phyloP scores from a whole-genome alignment of 1,140 invertebrate genomes.

The Megalopta genalis region DNA sequence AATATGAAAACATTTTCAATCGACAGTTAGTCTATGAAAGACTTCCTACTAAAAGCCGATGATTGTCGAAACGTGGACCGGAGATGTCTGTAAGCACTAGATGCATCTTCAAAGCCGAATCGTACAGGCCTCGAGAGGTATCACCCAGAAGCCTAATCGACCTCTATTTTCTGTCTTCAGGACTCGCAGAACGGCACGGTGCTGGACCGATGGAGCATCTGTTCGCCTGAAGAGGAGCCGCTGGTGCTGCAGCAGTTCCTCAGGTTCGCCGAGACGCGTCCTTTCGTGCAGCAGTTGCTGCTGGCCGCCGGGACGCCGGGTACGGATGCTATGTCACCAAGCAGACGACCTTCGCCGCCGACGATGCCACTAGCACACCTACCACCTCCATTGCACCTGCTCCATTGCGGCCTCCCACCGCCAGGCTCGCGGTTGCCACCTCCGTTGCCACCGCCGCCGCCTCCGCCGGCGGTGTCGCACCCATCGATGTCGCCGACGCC shows the following conservation, averaged over 20 bases:
- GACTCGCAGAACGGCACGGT: conserved; percentile 86
- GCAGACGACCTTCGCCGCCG: conserved; percentile 83
- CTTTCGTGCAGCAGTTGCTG: conserved; percentile 89
- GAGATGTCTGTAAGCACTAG: too few relatives aligned
- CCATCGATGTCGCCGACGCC: conserved; percentile 78
- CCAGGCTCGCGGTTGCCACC: conserved; percentile 78
- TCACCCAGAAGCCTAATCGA: neutral
- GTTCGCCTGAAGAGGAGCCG: conserved; percentile 91
- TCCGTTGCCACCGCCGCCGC: conserved; percentile 73
- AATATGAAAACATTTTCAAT: too few relatives aligned
- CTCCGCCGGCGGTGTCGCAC: conserved; percentile 75
- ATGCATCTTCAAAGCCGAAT: too few relatives aligned
- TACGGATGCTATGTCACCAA: conserved; percentile 85
- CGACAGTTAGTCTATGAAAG: too few relatives aligned
- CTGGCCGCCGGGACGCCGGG: conserved; percentile 83
- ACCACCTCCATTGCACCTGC: conserved; percentile 80
- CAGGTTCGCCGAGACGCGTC: conserved; percentile 90
- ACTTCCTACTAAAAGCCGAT: too few relatives aligned
- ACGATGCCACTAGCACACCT: conserved; percentile 82
- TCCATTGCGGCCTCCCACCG: conserved; percentile 79
- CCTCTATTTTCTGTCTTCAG: conserved; percentile 74
- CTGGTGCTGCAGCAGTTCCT: conserved; percentile 93
- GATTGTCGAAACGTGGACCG: too few relatives aligned
- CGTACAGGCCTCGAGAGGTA: too few relatives aligned
- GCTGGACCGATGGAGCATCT: conserved; percentile 91